These are phyloP conservation scores for Heliconius charithonia DNA, from an alignment of 2,888 invertebrate genomes.

Conservation along the genomic window DNA sequence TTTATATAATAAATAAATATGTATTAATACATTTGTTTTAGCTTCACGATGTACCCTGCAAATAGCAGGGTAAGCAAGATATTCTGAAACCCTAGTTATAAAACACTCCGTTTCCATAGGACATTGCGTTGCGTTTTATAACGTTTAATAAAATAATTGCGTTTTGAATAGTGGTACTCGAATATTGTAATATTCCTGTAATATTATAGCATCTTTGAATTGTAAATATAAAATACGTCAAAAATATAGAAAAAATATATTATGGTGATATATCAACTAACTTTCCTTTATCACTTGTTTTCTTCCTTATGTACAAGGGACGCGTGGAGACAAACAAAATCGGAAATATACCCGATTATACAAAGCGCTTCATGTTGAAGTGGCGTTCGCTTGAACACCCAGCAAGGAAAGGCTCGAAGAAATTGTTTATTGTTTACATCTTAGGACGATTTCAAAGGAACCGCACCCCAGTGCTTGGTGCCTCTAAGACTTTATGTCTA, in stretches of 20 bases:
- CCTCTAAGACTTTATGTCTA: neutral
- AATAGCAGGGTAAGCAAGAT: too few species aligned
- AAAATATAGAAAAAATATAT: too few species aligned
- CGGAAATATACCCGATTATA: neutral
- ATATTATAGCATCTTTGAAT: too few species aligned
- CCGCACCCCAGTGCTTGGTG: neutral
- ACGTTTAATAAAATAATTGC: too few species aligned
- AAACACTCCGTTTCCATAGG: too few species aligned
- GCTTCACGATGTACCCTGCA: too few species aligned
- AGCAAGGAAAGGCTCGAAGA: neutral
- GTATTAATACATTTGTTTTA: neutral
- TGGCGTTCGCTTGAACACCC: neutral
- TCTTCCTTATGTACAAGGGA: neutral
- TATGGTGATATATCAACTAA: neutral
- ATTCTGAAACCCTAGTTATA: too few species aligned
- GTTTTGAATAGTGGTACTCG: too few species aligned
- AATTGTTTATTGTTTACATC: constrained; percentile 18
- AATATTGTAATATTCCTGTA: too few species aligned
- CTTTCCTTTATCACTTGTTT: neutral
- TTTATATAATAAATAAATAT: neutral
- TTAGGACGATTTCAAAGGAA: constrained; percentile 6
- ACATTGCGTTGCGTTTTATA: too few species aligned
- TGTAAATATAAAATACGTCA: too few species aligned
- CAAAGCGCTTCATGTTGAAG: neutral
- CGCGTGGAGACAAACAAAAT: neutral